These are phyloP conservation scores for Ornithorhynchus anatinus DNA, from an alignment of 2,113 vertebrate genomes.

Conservation along the genomic window DNA sequence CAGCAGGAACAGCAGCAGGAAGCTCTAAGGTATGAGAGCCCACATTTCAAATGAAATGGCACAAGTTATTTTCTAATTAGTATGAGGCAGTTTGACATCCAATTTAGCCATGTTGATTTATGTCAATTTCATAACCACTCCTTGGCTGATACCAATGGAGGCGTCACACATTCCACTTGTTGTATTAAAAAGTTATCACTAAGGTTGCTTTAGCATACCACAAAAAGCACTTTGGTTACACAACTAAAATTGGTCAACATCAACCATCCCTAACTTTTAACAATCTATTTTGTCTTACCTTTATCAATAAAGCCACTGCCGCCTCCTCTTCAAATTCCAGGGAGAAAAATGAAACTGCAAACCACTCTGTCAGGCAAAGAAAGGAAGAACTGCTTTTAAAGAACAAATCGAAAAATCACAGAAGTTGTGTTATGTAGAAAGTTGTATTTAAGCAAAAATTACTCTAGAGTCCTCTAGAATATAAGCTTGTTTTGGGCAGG, in stretches of 20 bases:
- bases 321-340: constrained; percentile 50
- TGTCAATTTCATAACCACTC: constrained; percentile 59
- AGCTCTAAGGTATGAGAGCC: constrained; percentile 19
- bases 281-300: constrained; percentile 58
- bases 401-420: too few relatives aligned
- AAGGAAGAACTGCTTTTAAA: not conserved
- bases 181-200: constrained; percentile 49
- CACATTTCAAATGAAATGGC: constrained; percentile 42
- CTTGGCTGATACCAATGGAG: constrained; percentile 47
- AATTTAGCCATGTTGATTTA: constrained; percentile 62
- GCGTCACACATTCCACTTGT: constrained; percentile 51
- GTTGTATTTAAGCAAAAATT: too few relatives aligned
- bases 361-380: constrained; percentile 57
- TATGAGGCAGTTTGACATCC: constrained; percentile 37
- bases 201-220: constrained; percentile 29
- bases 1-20: too few relatives aligned
- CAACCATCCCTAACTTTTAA: constrained; percentile 50
- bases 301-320: constrained; percentile 51
- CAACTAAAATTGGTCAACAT: constrained; percentile 11
- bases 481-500: too few relatives aligned
- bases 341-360: constrained; percentile 52
- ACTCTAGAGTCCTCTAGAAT: too few relatives aligned
- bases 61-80: constrained; percentile 29
- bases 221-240: constrained; percentile 41
- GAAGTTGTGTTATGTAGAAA: too few relatives aligned